Percentiles rank a stretch among this genome's conserved stretches.
Evolutionary conservation across 92 coral and sea anemone genomes (phyloP).

Genomic region (Nematostella vectensis): DNA sequence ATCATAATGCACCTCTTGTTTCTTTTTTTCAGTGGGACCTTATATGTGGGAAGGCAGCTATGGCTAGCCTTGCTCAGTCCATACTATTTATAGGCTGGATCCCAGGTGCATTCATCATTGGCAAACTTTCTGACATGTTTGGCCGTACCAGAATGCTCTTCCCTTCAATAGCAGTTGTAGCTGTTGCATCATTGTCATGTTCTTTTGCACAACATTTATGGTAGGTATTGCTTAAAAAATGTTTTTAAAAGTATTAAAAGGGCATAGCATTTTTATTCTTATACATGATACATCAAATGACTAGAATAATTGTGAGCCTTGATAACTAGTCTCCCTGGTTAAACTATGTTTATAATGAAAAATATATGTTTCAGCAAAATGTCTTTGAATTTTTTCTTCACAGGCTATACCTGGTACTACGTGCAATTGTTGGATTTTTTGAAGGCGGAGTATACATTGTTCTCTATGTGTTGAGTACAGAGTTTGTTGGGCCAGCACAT

Average conservation of each 20-base stretch:
- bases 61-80: constrained; percentile 86
- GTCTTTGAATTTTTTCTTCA: neutral
- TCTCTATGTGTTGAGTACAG: constrained; percentile 79
- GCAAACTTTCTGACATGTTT: constrained; percentile 80
- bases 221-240: constrained; percentile 22
- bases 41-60: constrained; percentile 69
- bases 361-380: no score
- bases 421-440: constrained; percentile 75
- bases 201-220: constrained; percentile 68
- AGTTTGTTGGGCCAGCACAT: constrained; percentile 91
- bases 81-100: constrained; percentile 82
- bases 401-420: constrained; percentile 67
- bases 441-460: constrained; percentile 84
- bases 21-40: constrained; percentile 72
- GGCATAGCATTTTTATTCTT: no score
- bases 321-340: no score
- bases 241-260: no score
- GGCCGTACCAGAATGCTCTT: constrained; percentile 74
- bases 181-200: constrained; percentile 56
- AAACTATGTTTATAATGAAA: no score
- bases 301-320: no score
- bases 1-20: neutral
- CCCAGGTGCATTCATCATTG: constrained; percentile 72
- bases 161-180: constrained; percentile 64
- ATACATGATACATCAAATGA: no score